phyloP scores from a whole-genome alignment of 2,113 vertebrate genomes.

The Xiphorhynchus elegans region DNA sequence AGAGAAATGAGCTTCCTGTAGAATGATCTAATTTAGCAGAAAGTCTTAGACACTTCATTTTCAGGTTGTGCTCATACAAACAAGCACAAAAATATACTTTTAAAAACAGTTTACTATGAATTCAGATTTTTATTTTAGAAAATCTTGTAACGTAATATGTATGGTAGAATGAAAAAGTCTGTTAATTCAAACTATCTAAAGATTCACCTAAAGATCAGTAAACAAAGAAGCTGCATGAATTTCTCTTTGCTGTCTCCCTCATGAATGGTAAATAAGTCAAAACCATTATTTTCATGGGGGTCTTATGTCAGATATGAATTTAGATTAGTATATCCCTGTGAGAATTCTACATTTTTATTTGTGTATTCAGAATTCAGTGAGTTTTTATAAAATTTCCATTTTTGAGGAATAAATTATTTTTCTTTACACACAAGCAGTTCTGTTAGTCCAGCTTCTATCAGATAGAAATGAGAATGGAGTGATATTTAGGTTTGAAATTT shows the following conservation, averaged over 20 bases:
- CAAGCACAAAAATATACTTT: background rate
- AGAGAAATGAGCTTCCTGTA: background rate
- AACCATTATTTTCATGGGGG: accelerated
- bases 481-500: background rate
- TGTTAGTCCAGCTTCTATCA: background rate
- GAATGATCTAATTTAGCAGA: background rate
- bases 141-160: background rate
- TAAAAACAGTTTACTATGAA: background rate
- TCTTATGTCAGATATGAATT: background rate
- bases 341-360: background rate
- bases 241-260: background rate
- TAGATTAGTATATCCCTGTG: background rate
- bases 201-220: background rate
- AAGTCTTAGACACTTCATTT: background rate
- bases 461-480: background rate
- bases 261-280: background rate
- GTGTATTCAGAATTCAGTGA: background rate
- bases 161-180: background rate
- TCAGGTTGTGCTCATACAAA: background rate
- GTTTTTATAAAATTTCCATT: background rate
- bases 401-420: background rate
- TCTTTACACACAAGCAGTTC: background rate
- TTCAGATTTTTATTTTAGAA: background rate
- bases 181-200: background rate
- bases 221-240: background rate